A percentile compares a stretch with the other conserved stretches of the same genome.
Evolutionary conservation across 1,140 invertebrate genomes (phyloP).

Genomic region (Pogonomyrmex californicus): DNA sequence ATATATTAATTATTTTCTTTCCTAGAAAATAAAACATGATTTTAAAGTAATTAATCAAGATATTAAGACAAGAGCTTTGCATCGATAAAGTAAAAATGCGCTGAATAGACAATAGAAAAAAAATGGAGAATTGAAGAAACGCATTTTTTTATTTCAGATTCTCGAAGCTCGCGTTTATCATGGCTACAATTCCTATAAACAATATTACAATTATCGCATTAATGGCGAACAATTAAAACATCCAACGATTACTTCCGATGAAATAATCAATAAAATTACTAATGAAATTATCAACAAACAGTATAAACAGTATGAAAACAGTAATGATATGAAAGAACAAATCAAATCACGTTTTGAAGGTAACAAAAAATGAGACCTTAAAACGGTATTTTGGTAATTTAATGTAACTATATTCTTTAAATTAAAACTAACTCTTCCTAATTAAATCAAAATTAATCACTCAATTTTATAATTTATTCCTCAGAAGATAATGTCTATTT

Average conservation of each 20-base stretch:
- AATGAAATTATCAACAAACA: too few relatives aligned
- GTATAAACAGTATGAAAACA: not conserved
- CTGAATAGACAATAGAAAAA: not conserved
- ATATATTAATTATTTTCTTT: not conserved
- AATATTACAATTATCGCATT: not conserved
- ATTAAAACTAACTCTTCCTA: too few relatives aligned
- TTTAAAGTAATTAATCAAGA: conserved; percentile 14
- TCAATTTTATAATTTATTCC: not conserved
- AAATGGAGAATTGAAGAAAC: not conserved
- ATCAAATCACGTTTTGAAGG: not conserved
- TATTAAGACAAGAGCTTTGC: not conserved
- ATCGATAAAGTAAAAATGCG: not conserved
- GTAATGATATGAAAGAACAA: not conserved
- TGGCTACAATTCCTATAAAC: not conserved
- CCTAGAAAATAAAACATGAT: conserved; percentile 8
- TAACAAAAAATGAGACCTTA: not conserved
- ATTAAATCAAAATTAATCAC: not conserved
- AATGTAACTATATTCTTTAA: not conserved
- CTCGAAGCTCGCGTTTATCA: not conserved
- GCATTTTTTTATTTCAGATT: conserved; percentile 7
- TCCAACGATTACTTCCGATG: not conserved
- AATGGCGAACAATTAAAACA: not conserved
- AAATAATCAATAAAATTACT: not conserved
- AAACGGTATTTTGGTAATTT: not conserved
- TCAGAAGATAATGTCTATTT: not conserved